A percentile compares a stretch with the other conserved stretches of the same genome.
These are phyloP conservation scores for Metopolophium dirhodum DNA, from an alignment of 1,140 invertebrate species.

Conservation along the genomic window DNA sequence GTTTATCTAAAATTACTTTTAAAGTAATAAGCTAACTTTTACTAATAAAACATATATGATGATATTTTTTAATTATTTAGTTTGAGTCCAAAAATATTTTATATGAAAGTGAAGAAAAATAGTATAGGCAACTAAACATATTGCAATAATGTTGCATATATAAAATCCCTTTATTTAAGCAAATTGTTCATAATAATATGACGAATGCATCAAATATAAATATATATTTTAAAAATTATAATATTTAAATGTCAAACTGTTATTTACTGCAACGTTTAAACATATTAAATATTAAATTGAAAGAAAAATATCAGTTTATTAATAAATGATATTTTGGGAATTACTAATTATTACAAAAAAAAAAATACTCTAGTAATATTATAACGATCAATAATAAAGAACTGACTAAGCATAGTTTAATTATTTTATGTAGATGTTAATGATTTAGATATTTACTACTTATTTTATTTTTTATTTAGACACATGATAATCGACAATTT, in stretches of 20 bases:
- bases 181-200: not conserved
- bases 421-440: not conserved
- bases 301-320: not conserved
- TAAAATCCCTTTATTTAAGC: not conserved
- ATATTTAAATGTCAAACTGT: not conserved
- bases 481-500: slow-evolving; percentile 83
- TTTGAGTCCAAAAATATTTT: not conserved
- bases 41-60: not conserved
- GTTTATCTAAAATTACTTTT: too few relatives aligned
- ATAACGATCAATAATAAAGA: not conserved
- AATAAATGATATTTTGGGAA: not conserved
- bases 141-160: not conserved
- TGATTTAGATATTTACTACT: not conserved
- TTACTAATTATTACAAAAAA: not conserved
- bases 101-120: not conserved
- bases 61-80: not conserved
- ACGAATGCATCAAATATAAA: too few relatives aligned
- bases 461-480: slow-evolving; percentile 66
- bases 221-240: not conserved
- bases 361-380: not conserved
- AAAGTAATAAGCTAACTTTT: too few relatives aligned
- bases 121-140: slow-evolving; percentile 18
- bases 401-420: not conserved
- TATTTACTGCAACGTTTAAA: not conserved
- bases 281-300: not conserved